A percentile compares a stretch with the other conserved stretches of the same genome.
These are phyloP conservation scores for Daphoenositta chrysoptera DNA, from an alignment of 2,113 vertebrate genomes.

Conservation along the genomic window DNA sequence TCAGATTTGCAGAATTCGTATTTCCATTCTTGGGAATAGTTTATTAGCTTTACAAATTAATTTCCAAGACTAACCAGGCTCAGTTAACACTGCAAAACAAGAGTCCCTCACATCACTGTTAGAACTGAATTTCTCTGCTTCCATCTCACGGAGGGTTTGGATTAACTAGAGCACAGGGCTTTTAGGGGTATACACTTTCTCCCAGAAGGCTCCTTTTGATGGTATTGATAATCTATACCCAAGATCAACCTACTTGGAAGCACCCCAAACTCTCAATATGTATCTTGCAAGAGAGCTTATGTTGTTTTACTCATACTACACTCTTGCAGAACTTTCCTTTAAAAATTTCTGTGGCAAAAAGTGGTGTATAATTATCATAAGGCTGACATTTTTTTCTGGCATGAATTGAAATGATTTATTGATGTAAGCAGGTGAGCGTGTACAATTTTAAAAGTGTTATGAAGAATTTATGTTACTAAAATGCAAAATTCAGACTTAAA, in stretches of 20 bases:
- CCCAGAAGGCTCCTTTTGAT: background rate
- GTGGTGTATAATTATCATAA: background rate
- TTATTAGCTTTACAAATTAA: background rate
- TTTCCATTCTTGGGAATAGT: background rate
- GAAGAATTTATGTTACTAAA: background rate
- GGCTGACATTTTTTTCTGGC: background rate
- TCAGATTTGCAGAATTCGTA: background rate
- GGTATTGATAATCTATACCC: background rate
- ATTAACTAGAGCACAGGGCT: background rate
- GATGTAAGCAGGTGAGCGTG: background rate
- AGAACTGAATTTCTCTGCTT: background rate
- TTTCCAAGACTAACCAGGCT: background rate
- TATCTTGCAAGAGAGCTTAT: background rate
- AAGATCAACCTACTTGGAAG: background rate
- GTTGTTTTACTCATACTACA: background rate
- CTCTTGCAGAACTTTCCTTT: accelerated
- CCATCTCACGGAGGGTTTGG: background rate
- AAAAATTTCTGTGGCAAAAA: background rate
- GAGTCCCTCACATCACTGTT: accelerated
- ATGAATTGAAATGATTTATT: background rate
- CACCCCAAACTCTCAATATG: background rate
- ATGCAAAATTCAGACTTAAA: background rate
- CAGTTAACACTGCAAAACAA: background rate
- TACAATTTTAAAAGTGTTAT: background rate
- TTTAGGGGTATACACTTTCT: background rate